phyloP scores from a whole-genome alignment of 1,140 invertebrate genomes.

The Drosophila azteca region DNA sequence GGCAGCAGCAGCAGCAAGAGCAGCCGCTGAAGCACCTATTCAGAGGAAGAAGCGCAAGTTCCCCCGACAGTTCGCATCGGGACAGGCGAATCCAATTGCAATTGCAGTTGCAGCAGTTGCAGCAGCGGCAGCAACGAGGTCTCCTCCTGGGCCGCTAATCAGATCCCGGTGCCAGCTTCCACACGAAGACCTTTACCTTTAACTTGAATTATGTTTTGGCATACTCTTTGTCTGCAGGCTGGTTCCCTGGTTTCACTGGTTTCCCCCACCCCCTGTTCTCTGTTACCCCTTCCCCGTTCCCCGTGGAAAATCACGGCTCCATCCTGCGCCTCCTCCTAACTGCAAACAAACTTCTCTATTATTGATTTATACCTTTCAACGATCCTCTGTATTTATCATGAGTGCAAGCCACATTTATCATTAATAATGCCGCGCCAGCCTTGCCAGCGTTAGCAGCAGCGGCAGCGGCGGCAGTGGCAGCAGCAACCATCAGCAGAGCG shows the following conservation, averaged over 20 bases:
- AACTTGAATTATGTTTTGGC: constrained; percentile 78
- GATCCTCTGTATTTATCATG: constrained; percentile 83
- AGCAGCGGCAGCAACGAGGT: constrained; percentile 14
- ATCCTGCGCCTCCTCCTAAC: constrained; percentile 58
- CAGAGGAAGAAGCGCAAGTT: background rate
- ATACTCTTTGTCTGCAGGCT: constrained; percentile 77
- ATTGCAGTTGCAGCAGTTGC: constrained; percentile 5
- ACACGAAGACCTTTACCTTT: constrained; percentile 67
- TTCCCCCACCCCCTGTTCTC: background rate
- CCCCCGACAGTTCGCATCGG: too few relatives aligned
- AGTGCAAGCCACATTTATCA: constrained; percentile 83
- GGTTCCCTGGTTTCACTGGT: constrained; percentile 4
- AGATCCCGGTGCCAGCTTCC: constrained; percentile 63
- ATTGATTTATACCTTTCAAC: constrained; percentile 83
- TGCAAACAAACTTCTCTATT: constrained; percentile 82
- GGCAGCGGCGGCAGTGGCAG: constrained; percentile 12
- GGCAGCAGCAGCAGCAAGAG: constrained; percentile 5
- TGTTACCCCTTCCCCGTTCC: background rate
- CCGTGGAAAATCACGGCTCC: constrained; percentile 59
- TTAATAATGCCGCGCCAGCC: constrained; percentile 75
- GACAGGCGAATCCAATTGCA: constrained; percentile 36
- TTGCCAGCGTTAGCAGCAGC: constrained; percentile 24
- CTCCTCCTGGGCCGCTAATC: constrained; percentile 61
- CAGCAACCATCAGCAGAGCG: too few relatives aligned
- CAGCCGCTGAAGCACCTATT: too few relatives aligned